Evolutionary conservation across 2,888 invertebrate genomes (phyloP), one percentile per base, ranked within the genome.

Genomic region (Eutolmus rufibarbis): DNA sequence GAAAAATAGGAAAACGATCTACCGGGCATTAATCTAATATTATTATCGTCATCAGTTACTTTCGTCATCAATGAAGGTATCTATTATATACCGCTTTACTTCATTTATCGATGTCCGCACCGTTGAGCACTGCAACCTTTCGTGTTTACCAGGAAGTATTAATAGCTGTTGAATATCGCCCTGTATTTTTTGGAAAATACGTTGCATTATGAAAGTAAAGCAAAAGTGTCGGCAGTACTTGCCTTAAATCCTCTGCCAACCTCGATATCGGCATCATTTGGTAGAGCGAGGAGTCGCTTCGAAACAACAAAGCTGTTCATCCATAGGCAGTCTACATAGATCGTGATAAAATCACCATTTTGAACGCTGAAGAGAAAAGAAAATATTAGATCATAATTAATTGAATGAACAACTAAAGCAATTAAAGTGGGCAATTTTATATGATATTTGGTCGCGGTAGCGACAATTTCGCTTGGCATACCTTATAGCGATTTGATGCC

Each of bases 401-500:
- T 14, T 46, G 5, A 46, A 46, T 16, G 14, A 34, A 43, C 12
- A 43, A 43, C 12, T 43, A 12, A 34, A 34, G 43, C 12, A 12
- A 12, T 43, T 2, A 43, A 43, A 12, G 19, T 0, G 28, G 0
- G 28, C 40, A 46, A 66, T 46, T 46, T 46, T 9, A 40, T 40
- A 40, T 1, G 8, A 40, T 40, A 9, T 46, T n/a, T n/a, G 37
- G 4, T 31, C 34, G 34, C 34, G 37, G 34, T 12, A 40, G 40
- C 9, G 43, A 43, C 0, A 43, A 43, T 43, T 43, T 43, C 12
- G 43, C 2, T 9, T 43, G 12, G 31, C 34, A 57, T 90, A 92
- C 92, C 92, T 92, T 90, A 92, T 92, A 89, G 92, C 92, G 90
- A 92, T 91, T 91, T 92, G 92, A 92, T 92, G 92, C 92, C 92